Conservation (phyloP, 92 coral and sea anemone species). For the Porites divaricata region DNA sequence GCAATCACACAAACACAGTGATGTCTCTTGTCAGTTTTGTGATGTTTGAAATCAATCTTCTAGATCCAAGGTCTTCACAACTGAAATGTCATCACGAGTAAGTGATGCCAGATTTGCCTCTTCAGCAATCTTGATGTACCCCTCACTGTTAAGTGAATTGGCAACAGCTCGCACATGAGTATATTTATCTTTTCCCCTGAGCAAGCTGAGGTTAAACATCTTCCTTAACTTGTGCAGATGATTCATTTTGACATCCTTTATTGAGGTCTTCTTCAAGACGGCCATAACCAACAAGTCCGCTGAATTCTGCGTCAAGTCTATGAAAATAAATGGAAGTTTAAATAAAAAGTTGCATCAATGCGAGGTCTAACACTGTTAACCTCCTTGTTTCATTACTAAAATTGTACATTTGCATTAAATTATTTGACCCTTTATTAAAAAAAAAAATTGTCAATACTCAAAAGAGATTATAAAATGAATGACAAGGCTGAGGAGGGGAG, state of each 20-base stretch:
- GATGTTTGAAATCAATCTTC: background rate
- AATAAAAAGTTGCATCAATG: background rate
- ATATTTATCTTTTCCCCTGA: slow-evolving; percentile 12
- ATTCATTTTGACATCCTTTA: slow-evolving; percentile 29
- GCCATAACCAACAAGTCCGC: slow-evolving; percentile 21
- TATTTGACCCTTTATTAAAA: too few relatives aligned
- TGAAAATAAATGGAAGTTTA: slow-evolving; percentile 1
- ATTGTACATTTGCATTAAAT: too few relatives aligned
- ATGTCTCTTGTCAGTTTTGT: too few relatives aligned
- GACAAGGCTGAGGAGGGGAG: too few relatives aligned
- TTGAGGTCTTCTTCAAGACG: slow-evolving; percentile 4
- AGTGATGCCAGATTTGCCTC: background rate
- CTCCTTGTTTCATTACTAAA: too few relatives aligned
- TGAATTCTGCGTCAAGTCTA: slow-evolving; percentile 23
- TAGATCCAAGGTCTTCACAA: background rate
- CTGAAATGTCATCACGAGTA: background rate
- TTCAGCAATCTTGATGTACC: slow-evolving; percentile 8
- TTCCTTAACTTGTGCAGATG: slow-evolving; percentile 13
- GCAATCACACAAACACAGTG: too few relatives aligned
- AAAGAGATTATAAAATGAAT: too few relatives aligned
- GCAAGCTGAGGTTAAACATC: slow-evolving; percentile 12
- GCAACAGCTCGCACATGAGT: slow-evolving; percentile 20
- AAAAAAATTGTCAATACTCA: too few relatives aligned
- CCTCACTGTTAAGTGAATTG: slow-evolving; percentile 20
- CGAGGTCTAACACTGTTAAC: too few relatives aligned